Percentiles rank a stretch among this genome's conserved stretches.
phyloP scores from a whole-genome alignment of 2,888 invertebrate genomes.

The Isotomurus palustris region DNA sequence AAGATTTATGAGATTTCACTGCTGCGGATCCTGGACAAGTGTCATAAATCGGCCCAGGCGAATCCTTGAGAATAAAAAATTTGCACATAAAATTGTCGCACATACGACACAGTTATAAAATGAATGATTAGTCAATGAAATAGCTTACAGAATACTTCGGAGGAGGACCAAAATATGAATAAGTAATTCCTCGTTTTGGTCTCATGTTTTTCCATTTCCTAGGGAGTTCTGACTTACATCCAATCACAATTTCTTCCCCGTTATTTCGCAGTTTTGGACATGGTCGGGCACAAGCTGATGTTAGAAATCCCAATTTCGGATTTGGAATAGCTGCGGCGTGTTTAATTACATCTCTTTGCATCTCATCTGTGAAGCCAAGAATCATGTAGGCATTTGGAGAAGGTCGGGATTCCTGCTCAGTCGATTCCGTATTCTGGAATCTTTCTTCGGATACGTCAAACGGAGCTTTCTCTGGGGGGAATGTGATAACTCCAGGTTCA shows the following conservation, averaged over 20 bases:
- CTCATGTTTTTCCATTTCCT: constrained; percentile 32
- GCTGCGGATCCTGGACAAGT: constrained; percentile 24
- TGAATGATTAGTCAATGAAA: neutral
- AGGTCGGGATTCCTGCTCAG: constrained; percentile 20
- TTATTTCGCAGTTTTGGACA: neutral
- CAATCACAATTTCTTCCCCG: neutral
- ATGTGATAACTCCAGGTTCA: constrained; percentile 17
- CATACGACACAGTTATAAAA: neutral
- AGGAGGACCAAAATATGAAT: constrained; percentile 27
- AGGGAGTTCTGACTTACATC: neutral
- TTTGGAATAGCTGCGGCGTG: constrained; percentile 33
- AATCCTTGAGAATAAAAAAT: constrained; percentile 17
- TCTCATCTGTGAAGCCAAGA: constrained; percentile 35
- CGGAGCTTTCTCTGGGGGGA: constrained; percentile 25
- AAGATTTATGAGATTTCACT: constrained; percentile 27
- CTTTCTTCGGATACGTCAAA: constrained; percentile 30
- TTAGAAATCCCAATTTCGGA: constrained; percentile 41
- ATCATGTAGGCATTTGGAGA: constrained; percentile 29
- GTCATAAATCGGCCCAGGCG: constrained; percentile 42
- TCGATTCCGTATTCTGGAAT: constrained; percentile 21
- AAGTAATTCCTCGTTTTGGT: constrained; percentile 28
- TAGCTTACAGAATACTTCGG: constrained; percentile 14
- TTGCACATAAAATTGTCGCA: no score
- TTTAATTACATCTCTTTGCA: constrained; percentile 8
- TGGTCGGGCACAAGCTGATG: constrained; percentile 24